Evolutionary conservation across 2,113 vertebrate species (phyloP).

Genomic region (Cheirogaleus medius): DNA sequence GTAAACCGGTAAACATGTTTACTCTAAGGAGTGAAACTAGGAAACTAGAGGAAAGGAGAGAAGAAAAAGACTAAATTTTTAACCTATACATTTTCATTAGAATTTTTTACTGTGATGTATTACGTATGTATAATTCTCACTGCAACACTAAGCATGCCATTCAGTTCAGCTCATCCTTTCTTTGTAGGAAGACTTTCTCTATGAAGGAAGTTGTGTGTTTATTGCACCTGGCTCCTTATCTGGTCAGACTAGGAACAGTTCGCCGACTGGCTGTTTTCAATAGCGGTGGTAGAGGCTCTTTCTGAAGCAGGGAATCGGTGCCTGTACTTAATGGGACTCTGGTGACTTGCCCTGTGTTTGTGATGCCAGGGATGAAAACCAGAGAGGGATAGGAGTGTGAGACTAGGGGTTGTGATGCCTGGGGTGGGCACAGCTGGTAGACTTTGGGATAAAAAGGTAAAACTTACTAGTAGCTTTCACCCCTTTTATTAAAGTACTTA

Average conservation of each 20-base stretch:
- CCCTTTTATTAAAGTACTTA: slow-evolving; percentile 50
- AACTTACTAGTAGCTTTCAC: background rate
- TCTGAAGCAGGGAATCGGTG: background rate
- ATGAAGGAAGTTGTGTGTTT: background rate
- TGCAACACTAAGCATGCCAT: background rate
- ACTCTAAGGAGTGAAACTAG: background rate
- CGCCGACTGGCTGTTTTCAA: background rate
- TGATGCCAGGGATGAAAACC: background rate
- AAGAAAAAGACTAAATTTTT: background rate
- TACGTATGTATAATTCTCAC: background rate
- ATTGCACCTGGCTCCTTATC: background rate
- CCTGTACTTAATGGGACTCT: background rate
- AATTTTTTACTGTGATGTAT: background rate
- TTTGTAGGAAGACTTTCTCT: background rate
- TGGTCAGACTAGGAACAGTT: background rate
- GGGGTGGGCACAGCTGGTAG: background rate
- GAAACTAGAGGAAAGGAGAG: background rate
- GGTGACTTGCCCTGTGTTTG: background rate
- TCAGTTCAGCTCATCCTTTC: background rate
- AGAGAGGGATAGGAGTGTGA: background rate
- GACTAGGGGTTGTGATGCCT: background rate
- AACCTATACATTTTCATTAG: background rate
- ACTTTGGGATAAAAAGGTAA: background rate
- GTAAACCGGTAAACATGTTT: background rate
- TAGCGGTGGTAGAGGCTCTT: background rate